Evolutionary conservation across 2,113 vertebrate species (phyloP), one percentile per base, ranked within the genome.

Genomic region (Mormoops blainvillei): DNA sequence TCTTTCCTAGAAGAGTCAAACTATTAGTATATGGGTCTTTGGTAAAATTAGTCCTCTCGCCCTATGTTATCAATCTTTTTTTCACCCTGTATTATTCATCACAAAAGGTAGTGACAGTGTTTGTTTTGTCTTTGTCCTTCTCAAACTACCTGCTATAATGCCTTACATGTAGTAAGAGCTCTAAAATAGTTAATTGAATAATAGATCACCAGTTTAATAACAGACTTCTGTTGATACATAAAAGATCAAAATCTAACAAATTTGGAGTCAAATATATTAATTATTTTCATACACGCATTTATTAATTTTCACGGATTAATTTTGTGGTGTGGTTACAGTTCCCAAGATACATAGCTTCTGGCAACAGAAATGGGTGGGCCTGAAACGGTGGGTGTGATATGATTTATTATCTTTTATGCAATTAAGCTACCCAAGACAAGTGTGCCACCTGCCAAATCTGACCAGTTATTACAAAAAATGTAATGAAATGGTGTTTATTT

Each of bases 391-490:
- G 28, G 26, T 96, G 3, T 68, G 61, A 96, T 45, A 56, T 43
- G 88, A 80, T 90, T 50, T 41, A 65, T 78, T 94, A 45, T 63
- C 82, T 91, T 88, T 92, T 80, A 50, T 70, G n/a, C 26, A 96
- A 50, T 89, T 96, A 89, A 87, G 70, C 22, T 87, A 84, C 45
- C 84, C 14, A 92, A 83, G 68, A 33, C 50, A 20, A 95, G 3
- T 3, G 91, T 84, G 87, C 15, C 24, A 80, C 18, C 36, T 54
- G 54, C 41, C 28, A 88, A 56, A 93, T 41, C 7, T 9, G 78
- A 48, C 7, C 26, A 91, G 43, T 84, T 67, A 89, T 93, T 96
- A 74, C 18, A 95, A 95, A 96, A 96, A 94, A 48, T 65, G 26
- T 58, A 97, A 58, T 76, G 50, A 92, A 90, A 15, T 88, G 18